phyloP scores from a whole-genome alignment of 2,797 vertebrate species.

The Catamblyrhynchus diadema region DNA sequence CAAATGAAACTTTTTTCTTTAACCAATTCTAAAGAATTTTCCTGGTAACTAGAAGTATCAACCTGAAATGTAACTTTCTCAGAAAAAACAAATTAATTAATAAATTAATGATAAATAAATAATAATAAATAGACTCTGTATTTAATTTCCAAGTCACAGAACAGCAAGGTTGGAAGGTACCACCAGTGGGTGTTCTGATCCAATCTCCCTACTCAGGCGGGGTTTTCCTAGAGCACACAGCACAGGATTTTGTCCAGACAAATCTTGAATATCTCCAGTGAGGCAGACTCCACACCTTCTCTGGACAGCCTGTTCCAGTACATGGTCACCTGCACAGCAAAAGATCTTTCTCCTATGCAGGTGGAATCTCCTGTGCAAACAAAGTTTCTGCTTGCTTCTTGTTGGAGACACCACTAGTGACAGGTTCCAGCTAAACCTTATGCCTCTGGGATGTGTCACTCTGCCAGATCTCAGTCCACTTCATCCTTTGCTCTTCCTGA shows the following conservation, averaged over 20 bases:
- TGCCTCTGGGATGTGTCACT: too few species aligned
- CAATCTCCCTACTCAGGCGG: neutral
- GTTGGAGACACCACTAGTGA: neutral
- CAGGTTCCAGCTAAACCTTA: neutral
- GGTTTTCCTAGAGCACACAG: neutral
- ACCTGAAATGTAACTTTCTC: neutral
- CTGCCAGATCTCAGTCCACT: neutral
- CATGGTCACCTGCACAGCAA: accelerated
- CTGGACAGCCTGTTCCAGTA: neutral
- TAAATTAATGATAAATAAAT: neutral
- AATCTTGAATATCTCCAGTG: neutral
- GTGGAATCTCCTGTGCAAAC: neutral
- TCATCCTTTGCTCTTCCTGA: neutral
- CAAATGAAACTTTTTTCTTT: neutral
- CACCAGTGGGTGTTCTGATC: neutral
- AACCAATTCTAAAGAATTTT: neutral
- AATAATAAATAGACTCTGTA: neutral
- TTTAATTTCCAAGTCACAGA: neutral
- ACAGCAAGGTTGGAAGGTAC: accelerated
- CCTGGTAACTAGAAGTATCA: neutral
- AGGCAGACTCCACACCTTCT: neutral
- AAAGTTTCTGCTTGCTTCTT: neutral
- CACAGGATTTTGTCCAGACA: neutral
- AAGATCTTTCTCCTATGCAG: neutral
- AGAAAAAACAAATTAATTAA: neutral